Conservation (phyloP, 2,113 vertebrate genomes). For the Phaethornis superciliosus region DNA sequence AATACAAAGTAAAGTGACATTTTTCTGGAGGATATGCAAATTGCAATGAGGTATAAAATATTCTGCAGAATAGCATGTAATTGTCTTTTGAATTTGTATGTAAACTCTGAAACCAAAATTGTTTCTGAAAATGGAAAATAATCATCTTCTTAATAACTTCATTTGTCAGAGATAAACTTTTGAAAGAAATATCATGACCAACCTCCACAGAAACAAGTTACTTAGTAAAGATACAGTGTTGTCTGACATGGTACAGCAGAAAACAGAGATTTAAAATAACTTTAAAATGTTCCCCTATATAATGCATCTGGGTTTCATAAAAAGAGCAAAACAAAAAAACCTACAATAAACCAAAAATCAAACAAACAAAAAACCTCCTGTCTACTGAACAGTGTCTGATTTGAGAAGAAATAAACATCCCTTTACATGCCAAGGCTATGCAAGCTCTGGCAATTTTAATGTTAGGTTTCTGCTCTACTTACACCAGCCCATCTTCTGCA, state of each 20-base stretch:
- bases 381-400: neutral
- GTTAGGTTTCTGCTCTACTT: neutral
- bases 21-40: neutral
- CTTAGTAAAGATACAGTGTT: neutral
- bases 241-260: neutral
- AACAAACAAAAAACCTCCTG: neutral
- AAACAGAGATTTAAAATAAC: neutral
- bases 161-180: neutral
- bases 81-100: neutral
- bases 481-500: neutral
- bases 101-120: neutral
- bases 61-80: neutral
- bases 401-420: neutral
- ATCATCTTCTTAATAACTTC: neutral
- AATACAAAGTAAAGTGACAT: neutral
- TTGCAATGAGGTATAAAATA: neutral
- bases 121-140: neutral
- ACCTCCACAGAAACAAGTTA: neutral
- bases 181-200: neutral
- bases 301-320: neutral
- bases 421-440: neutral
- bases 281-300: neutral
- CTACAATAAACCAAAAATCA: no score
- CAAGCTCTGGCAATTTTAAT: neutral
- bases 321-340: no score